Conservation (phyloP, 2,888 invertebrate genomes). For the Tachina lurida region DNA sequence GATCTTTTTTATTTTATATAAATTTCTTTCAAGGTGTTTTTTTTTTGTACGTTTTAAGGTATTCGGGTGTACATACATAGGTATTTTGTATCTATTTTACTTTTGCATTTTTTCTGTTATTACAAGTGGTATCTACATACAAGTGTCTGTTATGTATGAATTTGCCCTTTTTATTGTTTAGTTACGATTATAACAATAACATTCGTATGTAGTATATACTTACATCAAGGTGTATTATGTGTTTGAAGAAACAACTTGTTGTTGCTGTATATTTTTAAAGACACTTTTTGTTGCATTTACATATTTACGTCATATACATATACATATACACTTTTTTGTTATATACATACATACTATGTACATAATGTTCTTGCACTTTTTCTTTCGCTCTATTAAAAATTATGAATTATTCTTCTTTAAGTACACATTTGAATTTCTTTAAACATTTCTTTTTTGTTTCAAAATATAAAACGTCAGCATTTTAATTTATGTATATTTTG, state of each 20-base stretch:
- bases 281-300: not conserved
- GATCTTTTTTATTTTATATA: constrained; percentile 49
- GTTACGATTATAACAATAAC: not conserved
- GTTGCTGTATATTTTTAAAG: not conserved
- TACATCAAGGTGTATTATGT: not conserved
- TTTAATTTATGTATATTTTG: constrained; percentile 32
- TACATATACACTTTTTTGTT: no score
- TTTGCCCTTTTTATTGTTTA: not conserved
- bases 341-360: no score
- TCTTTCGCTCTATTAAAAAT: not conserved
- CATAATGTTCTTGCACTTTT: not conserved
- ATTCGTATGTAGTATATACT: constrained; percentile 7
- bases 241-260: not conserved
- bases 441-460: constrained; percentile 8
- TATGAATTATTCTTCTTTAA: not conserved
- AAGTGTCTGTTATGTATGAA: not conserved
- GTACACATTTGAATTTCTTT: constrained; percentile 14
- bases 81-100: not conserved
- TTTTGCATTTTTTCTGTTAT: constrained; percentile 14
- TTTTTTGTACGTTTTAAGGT: constrained; percentile 17
- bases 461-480: constrained; percentile 67
- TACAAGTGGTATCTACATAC: not conserved
- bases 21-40: constrained; percentile 65
- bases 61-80: constrained; percentile 12
- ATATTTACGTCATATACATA: not conserved